Percentiles rank a stretch among this genome's conserved stretches.
phyloP scores from a whole-genome alignment of 1,140 invertebrate species.

The Drosophila leontia region DNA sequence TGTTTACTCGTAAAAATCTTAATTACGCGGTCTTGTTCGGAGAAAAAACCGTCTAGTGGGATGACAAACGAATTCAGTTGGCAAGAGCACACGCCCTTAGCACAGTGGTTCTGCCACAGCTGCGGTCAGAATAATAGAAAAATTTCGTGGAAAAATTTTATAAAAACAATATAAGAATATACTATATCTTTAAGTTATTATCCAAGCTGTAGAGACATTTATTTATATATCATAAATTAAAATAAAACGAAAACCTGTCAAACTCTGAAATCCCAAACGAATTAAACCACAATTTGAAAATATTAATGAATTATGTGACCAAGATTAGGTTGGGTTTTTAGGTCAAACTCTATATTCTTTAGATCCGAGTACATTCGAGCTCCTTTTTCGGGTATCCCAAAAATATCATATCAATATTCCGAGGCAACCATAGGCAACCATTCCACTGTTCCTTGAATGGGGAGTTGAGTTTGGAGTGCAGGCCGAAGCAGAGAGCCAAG shows the following conservation, averaged over 20 bases:
- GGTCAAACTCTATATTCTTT: neutral
- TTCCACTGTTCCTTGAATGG: constrained; percentile 34
- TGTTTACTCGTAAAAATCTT: constrained; percentile 52
- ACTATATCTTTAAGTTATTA: too few relatives aligned
- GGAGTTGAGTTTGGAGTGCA: constrained; percentile 41
- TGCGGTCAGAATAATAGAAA: constrained; percentile 1
- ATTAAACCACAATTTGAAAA: neutral
- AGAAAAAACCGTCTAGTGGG: constrained; percentile 8
- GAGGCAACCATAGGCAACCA: too few relatives aligned
- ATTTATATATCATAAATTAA: neutral
- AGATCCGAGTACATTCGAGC: neutral
- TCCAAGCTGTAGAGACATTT: neutral
- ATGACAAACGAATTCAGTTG: constrained; percentile 38
- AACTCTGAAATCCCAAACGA: neutral
- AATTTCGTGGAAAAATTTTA: neutral
- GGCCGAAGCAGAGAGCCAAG: constrained; percentile 21
- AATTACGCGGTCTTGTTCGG: constrained; percentile 48
- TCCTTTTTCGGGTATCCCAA: neutral
- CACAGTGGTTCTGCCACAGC: constrained; percentile 15
- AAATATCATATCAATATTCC: neutral
- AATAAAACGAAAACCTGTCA: neutral
- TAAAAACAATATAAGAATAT: too few relatives aligned
- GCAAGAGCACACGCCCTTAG: constrained; percentile 24
- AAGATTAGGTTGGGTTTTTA: neutral
- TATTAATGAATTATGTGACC: neutral